Base-by-base conservation (phyloP, 2,888 invertebrate genomes). In the Epiblema foenella region DNA sequence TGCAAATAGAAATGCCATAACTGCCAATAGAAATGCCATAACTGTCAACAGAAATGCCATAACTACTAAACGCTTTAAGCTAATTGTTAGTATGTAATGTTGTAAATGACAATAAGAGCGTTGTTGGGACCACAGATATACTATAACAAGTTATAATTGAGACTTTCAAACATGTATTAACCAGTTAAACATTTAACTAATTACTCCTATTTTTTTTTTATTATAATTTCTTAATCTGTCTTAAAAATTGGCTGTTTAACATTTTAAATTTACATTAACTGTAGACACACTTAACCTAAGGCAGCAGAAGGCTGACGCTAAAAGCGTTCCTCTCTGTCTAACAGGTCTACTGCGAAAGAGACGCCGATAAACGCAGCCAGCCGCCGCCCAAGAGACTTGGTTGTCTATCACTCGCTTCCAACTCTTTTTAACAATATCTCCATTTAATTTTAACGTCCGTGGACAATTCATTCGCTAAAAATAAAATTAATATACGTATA, bases 221-320 rank as follows among this genome's bases (percentile, higher is more conserved):
- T 39, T 20, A 64, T 51, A 52, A n/a, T 24, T 52, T 52, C 29
- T 64, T n/a, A 37, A 54, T 37, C 18, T 52, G 51, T 52, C 18
- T 17, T 63, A 64, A 52, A n/a, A 39, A 54, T 64, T 52, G 64
- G 52, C 64, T 39, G 46, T 46, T 46, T n/a, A 5, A 42, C 46
- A 46, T 63, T 63, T 87, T 83, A 85, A 82, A 88, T 88, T 89
- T 84, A 89, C 87, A 88, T n/a, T 77, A 79, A 77, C 77, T 79
- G 77, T 74, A 73, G 74, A 59, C 68, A 64, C 67, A 71, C 68
- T 42, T 57, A 54, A 64, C 64, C 64, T 54, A 51, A 54, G 64
- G 64, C 64, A 39, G 64, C 54, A 52, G 24, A n/a, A n/a, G 12
- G 17, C 62, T 49, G 11, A 7, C 52, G 54, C n/a, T 15, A n/a